Evolutionary conservation across 1,140 invertebrate genomes (phyloP).

Genomic region (Aphidius ervi): DNA sequence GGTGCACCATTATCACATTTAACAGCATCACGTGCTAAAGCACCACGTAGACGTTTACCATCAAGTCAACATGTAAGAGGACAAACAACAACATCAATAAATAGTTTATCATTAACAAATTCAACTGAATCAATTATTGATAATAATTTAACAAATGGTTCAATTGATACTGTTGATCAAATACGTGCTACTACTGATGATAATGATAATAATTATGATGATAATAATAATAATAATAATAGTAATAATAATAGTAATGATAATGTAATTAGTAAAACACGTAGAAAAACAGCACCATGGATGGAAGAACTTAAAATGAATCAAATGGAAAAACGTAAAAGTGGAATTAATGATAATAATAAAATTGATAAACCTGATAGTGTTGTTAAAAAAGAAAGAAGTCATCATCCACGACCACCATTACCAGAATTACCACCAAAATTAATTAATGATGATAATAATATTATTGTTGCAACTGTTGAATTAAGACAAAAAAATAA

Average conservation of each 20-base stretch:
- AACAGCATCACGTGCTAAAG: conserved; percentile 62
- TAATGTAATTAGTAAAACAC: conserved; percentile 35
- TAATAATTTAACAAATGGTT: conserved; percentile 44
- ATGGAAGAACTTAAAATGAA: conserved; percentile 49
- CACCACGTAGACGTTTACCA: conserved; percentile 62
- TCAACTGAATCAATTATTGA: conserved; percentile 25
- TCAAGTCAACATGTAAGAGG: conserved; percentile 51
- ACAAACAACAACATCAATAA: conserved; percentile 25
- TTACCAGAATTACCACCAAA: conserved; percentile 23
- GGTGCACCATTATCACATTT: conserved; percentile 60
- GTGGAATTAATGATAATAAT: conserved; percentile 33
- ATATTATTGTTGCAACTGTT: conserved; percentile 16
- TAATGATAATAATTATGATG: conserved; percentile 36
- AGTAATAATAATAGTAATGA: conserved; percentile 35
- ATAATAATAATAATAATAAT: no score
- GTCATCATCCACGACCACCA: conserved; percentile 27
- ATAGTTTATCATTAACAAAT: background rate
- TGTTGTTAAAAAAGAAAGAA: conserved; percentile 36
- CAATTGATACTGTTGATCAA: conserved; percentile 34
- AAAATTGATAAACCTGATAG: conserved; percentile 38
- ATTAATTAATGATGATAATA: conserved; percentile 11
- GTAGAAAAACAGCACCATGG: conserved; percentile 37
- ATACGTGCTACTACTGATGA: conserved; percentile 31
- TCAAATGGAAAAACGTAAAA: conserved; percentile 46
- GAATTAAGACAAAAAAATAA: conserved; percentile 34